Evolutionary conservation across 2,888 invertebrate genomes (phyloP).

Genomic region (Cephus spinipes): DNA sequence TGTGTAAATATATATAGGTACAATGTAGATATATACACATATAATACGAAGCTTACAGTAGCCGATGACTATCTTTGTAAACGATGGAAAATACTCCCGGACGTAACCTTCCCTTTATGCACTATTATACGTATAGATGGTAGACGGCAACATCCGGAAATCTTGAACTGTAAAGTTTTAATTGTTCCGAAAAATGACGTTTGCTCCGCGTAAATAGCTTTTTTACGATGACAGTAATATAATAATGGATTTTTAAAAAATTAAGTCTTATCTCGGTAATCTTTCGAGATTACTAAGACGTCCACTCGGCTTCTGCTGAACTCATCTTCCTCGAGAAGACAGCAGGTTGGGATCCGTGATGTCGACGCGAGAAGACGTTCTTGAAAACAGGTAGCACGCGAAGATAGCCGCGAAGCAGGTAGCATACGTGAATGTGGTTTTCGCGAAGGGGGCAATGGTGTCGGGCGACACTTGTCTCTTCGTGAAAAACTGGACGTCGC

Average conservation of each 20-base stretch:
- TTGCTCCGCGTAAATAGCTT: neutral
- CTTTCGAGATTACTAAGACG: neutral
- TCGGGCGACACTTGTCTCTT: slow-evolving; percentile 60
- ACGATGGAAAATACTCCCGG: slow-evolving; percentile 10
- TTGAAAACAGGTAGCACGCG: slow-evolving; percentile 39
- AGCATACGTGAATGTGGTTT: slow-evolving; percentile 41
- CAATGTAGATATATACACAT: too few relatives aligned
- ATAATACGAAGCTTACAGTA: neutral
- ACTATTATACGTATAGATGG: neutral
- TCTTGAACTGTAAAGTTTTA: neutral
- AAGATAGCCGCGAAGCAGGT: slow-evolving; percentile 26
- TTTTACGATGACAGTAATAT: neutral
- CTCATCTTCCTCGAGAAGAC: neutral
- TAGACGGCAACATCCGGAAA: neutral
- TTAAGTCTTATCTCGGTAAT: neutral
- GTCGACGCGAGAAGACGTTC: neutral
- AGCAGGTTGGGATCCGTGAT: neutral
- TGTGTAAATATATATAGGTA: neutral
- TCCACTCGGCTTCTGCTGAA: neutral
- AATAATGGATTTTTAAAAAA: neutral
- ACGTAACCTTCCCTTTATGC: neutral
- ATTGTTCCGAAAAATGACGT: neutral
- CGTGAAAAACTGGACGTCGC: slow-evolving; percentile 62
- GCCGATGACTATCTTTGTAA: slow-evolving; percentile 8
- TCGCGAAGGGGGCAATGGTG: slow-evolving; percentile 54